Conservation (phyloP, 2,797 vertebrate species). For the Antrozous pallidus region DNA sequence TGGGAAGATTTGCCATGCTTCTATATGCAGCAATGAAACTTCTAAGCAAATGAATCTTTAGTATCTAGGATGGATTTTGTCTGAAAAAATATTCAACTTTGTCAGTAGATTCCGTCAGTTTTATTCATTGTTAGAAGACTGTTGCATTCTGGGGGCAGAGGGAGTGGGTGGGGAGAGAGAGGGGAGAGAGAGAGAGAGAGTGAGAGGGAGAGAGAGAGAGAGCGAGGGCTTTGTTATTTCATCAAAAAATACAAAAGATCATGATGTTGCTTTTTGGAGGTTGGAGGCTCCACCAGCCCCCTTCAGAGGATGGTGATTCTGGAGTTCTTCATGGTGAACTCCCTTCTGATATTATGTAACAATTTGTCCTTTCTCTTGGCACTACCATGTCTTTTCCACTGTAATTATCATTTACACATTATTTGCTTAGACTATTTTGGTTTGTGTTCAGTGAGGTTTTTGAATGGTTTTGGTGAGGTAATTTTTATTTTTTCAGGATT, state of each 20-base stretch:
- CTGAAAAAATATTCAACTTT: neutral
- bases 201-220: neutral
- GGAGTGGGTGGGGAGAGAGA: accelerated
- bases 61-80: neutral
- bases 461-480: neutral
- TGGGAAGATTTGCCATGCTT: neutral
- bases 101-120: neutral
- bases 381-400: neutral
- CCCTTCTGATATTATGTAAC: neutral
- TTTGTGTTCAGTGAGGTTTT: neutral
- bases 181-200: neutral
- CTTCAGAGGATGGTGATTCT: neutral
- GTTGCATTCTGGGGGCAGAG: neutral
- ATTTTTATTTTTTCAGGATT: neutral
- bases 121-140: neutral
- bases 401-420: neutral
- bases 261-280: neutral
- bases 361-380: slow-evolving; percentile 9
- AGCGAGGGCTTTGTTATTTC: neutral
- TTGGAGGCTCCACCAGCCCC: neutral
- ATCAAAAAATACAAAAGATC: neutral
- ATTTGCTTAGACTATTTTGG: neutral
- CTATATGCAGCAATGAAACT: neutral
- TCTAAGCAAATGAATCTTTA: neutral
- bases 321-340: neutral